phyloP scores from a whole-genome alignment of 2,113 vertebrate genomes.

The Mirza zaza region DNA sequence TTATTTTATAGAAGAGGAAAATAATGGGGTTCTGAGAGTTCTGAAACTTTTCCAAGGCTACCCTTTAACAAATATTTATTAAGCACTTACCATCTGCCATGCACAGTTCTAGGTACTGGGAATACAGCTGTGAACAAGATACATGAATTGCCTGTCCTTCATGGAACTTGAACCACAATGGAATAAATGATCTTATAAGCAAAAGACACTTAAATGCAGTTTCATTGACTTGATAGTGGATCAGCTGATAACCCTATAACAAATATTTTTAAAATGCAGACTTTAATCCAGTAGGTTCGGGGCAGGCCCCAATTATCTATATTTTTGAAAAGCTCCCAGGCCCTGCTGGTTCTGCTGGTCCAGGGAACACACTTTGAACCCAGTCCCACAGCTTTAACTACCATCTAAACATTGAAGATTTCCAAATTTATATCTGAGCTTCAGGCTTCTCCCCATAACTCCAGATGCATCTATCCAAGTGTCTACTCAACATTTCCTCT shows the following conservation, averaged over 20 bases:
- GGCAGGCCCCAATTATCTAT: not conserved
- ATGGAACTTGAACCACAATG: not conserved
- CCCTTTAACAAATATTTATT: slow-evolving; percentile 2
- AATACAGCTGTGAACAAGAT: not conserved
- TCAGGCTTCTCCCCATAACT: slow-evolving; percentile 7
- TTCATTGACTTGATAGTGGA: not conserved
- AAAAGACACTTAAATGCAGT: not conserved
- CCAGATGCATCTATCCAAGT: not conserved
- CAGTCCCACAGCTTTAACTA: not conserved
- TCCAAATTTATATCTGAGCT: not conserved
- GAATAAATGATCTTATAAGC: slow-evolving; percentile 6
- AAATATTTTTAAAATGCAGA: not conserved
- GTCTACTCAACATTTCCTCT: not conserved
- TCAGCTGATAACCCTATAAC: not conserved
- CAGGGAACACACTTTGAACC: not conserved
- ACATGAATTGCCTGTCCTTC: not conserved
- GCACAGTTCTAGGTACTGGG: slow-evolving; percentile 10
- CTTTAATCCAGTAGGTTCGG: not conserved
- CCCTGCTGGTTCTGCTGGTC: not conserved
- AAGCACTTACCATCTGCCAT: not conserved
- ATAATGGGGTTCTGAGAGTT: not conserved
- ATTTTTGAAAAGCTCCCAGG: not conserved
- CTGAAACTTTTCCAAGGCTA: not conserved
- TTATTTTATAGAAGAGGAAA: slow-evolving; percentile 34
- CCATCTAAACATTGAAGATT: not conserved